Evolutionary conservation across 2,888 invertebrate genomes (phyloP).

Genomic region (Meghimatium bilineatum): DNA sequence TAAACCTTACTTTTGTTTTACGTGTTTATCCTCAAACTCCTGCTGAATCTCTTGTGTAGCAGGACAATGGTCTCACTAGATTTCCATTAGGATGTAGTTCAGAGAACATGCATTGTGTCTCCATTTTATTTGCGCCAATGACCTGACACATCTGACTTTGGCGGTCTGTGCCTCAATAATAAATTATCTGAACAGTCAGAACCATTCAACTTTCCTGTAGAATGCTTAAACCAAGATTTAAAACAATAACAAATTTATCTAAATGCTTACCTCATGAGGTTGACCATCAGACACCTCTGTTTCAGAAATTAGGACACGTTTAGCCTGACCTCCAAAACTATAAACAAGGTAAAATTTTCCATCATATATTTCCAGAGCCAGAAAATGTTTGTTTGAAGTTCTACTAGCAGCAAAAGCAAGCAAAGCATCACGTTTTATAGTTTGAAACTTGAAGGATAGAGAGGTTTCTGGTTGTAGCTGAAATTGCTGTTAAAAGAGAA

Average conservation of each 20-base stretch:
- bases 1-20: too few species aligned
- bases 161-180: too few species aligned
- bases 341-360: constrained; percentile 71
- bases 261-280: constrained; percentile 63
- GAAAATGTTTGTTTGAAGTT: constrained; percentile 53
- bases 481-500: constrained; percentile 17
- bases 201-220: too few species aligned
- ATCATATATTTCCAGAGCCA: constrained; percentile 74
- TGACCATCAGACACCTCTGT: constrained; percentile 68
- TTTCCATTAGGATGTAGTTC: too few species aligned
- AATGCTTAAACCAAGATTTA: too few species aligned
- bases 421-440: constrained; percentile 68
- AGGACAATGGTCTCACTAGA: too few species aligned
- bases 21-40: too few species aligned
- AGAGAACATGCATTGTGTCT: too few species aligned
- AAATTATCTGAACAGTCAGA: too few species aligned
- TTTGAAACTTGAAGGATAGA: constrained; percentile 70
- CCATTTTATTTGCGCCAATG: too few species aligned
- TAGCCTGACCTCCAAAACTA: constrained; percentile 64
- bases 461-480: constrained; percentile 52
- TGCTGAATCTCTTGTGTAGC: too few species aligned
- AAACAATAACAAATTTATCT: neutral
- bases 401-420: constrained; percentile 61
- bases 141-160: too few species aligned
- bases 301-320: constrained; percentile 59